Conservation (phyloP, 1,140 invertebrate species). For the Papilio helenus region DNA sequence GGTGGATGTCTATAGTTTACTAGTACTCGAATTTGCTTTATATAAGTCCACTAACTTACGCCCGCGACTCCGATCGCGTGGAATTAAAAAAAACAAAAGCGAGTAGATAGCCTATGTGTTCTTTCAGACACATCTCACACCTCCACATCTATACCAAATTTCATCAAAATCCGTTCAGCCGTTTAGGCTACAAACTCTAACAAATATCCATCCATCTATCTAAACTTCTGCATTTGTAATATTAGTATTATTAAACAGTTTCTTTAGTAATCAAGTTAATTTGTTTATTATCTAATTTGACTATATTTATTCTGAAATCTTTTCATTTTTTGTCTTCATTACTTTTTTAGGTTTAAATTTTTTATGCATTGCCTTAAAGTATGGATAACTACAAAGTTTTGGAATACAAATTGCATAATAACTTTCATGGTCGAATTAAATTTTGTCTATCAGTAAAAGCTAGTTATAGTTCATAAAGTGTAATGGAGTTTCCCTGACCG, state of each 20-base stretch:
- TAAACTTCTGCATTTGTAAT: too few species aligned
- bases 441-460: neutral
- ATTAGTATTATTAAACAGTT: too few species aligned
- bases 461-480: conserved; percentile 20
- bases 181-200: too few species aligned
- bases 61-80: too few species aligned
- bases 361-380: neutral
- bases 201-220: too few species aligned
- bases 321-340: neutral
- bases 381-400: neutral
- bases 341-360: neutral
- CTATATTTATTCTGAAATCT: neutral
- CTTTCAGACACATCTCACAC: too few species aligned
- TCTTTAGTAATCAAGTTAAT: neutral
- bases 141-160: too few species aligned
- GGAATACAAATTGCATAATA: neutral
- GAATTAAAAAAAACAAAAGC: too few species aligned
- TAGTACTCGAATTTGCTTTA: neutral
- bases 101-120: too few species aligned
- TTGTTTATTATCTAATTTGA: neutral
- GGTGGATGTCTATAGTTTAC: neutral
- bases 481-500: conserved; percentile 20
- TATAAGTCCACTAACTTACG: too few species aligned
- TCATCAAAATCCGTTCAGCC: too few species aligned
- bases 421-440: neutral